Evolutionary conservation across 1,140 invertebrate genomes (phyloP), one percentile per base, ranked within the genome.

Genomic region (Diprion similis): DNA sequence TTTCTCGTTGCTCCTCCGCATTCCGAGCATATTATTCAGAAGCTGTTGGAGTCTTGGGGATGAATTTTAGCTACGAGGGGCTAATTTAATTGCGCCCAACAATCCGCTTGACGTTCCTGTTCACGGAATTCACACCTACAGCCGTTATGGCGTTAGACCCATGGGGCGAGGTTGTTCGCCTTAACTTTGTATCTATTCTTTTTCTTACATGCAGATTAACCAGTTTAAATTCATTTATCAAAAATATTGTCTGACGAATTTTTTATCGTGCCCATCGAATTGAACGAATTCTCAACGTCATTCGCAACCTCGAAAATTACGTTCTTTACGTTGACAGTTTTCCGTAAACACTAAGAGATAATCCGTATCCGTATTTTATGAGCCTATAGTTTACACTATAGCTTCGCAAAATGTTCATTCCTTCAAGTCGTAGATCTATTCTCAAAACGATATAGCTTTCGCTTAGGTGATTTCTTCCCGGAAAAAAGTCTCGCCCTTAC

Each of bases 51-150:
- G 51, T 17, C 51, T 59, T 17, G n/a, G 51, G 51, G 51, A 17
- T 59, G 51, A 59, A 59, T 17, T 59, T 17, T 59, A 6, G 51
- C 51, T 9, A 9, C 51, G 51, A 6, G 51, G 51, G 6, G 11
- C 51, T 59, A 59, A 59, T 11, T 59, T 59, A 59, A 59, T 59
- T 59, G 9, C 3, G n/a, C 51, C 6, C 11, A 59, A 59, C 51
- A 59, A 59, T 59, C 51, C 51, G 51, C n/a, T 59, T 59, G 51
- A 59, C 51, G 51, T 11, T 15, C 51, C n/a, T 59, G 51, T 59
- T 59, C 51, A 17, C 51, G 51, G n/a, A 59, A 15, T 59, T 59
- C 11, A 59, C 51, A 13, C 11, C 51, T 17, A 59, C 11, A 13
- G 11, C n/a, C 3, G 11, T 13, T 59, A 59, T 13, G 11, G n/a